Conservation (phyloP, 2,888 invertebrate species). For the Nymphalis urticae region DNA sequence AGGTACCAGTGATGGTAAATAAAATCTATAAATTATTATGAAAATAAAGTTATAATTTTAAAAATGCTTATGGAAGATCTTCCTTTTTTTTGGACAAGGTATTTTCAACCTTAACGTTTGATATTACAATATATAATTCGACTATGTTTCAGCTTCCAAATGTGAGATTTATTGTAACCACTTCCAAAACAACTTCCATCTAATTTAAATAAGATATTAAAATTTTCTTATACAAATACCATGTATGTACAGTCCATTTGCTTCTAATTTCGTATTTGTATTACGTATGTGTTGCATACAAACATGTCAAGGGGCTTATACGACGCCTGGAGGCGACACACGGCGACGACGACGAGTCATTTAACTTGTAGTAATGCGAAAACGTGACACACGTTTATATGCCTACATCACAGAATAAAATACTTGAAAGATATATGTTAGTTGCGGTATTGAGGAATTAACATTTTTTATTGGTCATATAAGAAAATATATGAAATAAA, state of each 20-base stretch:
- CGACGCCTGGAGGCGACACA: constrained; percentile 5
- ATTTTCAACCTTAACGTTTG: too few relatives aligned
- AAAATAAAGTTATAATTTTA: too few relatives aligned
- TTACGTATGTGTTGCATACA: neutral
- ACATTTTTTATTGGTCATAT: too few relatives aligned
- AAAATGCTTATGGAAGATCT: too few relatives aligned
- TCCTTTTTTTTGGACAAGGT: too few relatives aligned
- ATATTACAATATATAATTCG: too few relatives aligned
- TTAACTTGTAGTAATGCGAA: constrained; percentile 15
- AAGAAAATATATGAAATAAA: too few relatives aligned
- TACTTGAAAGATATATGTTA: neutral
- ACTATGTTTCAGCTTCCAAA: too few relatives aligned
- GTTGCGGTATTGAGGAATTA: too few relatives aligned
- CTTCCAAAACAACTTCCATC: neutral
- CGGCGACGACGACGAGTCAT: constrained; percentile 15
- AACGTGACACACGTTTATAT: constrained; percentile 16
- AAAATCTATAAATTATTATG: too few relatives aligned
- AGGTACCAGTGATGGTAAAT: too few relatives aligned
- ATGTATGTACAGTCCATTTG: neutral
- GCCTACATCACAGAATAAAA: constrained; percentile 2
- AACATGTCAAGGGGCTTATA: constrained; percentile 12
- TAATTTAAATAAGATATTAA: neutral
- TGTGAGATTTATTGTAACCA: too few relatives aligned
- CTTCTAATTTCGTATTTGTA: neutral
- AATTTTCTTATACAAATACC: neutral